Base-by-base conservation (phyloP, 2,888 invertebrate species). In the Caenorhabditis japonica region DNA sequence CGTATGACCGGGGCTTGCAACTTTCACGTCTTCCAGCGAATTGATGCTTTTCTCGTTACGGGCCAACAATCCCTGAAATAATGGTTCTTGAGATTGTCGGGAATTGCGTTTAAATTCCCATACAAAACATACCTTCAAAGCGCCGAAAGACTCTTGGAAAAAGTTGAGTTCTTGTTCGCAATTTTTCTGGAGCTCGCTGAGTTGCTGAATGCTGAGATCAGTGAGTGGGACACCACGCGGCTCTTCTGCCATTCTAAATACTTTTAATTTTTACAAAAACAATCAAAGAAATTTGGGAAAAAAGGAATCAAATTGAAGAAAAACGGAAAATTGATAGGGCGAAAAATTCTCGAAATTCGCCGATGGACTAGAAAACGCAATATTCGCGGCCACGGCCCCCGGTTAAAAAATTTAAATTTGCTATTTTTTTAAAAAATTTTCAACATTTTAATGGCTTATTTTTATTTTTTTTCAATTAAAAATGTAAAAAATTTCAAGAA, bases 61-160 rank as follows among this genome's bases (percentile, higher is more conserved):
- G 44, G 39, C 25, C 95, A 91, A 89, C 93, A 88, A 70, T 84
- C 83, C 77, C 90, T 95, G 56, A 17, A 75, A 51, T 33, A n/a
- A 59, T n/a, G 36, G 46, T 91, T 92, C 62, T 46, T 33, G 47
- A 23, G 30, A 33, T 49, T 60, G 19, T 13, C 19, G 12, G 12
- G 17, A 12, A 27, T 47, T 25, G n/a, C n/a, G n/a, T 43, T 1
- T 30, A 17, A 34, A 0, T 47, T 27, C 33, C 4, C n/a, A 46
- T 33, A 5, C 30, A 38, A 38, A 49, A 23, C 15, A 39, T 17
- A 86, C 81, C 90, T 95, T 94, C 62, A 97, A 90, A 21, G 94
- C 93, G 87, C 93, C 92, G 78, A 95, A 89, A 0, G 96, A 96
- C 79, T 94, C 94, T 90, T 94, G 93, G 88, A 95, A 94, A 47